Evolutionary conservation across 1,140 invertebrate species (phyloP).

Genomic region (Triops longicaudatus): DNA sequence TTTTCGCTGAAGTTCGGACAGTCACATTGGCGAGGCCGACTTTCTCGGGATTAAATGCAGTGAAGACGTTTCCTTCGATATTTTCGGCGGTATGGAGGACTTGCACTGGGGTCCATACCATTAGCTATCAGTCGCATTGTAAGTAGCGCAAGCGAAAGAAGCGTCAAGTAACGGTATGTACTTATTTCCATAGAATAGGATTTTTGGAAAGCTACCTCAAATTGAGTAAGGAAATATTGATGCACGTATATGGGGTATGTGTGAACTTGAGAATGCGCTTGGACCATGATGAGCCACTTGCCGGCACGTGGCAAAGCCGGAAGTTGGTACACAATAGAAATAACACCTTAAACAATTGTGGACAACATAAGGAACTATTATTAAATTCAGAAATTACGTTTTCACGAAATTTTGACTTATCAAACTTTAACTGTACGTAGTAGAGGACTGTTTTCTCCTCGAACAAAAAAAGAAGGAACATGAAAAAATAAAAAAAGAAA

Average conservation of each 20-base stretch:
- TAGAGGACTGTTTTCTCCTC: too few species aligned
- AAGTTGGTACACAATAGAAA: constrained; percentile 38
- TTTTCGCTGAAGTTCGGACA: constrained; percentile 34
- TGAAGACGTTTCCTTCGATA: constrained; percentile 31
- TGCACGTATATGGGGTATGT: constrained; percentile 43
- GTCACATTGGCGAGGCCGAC: constrained; percentile 39
- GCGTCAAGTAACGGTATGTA: too few species aligned
- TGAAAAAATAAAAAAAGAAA: too few species aligned
- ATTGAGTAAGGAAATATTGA: constrained; percentile 42
- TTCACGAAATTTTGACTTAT: too few species aligned
- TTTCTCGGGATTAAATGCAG: constrained; percentile 38
- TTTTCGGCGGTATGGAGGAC: neutral
- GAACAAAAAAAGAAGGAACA: too few species aligned
- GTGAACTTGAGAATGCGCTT: constrained; percentile 42
- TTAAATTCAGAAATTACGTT: too few species aligned
- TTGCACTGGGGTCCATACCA: constrained; percentile 11
- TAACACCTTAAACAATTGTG: constrained; percentile 36
- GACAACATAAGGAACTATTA: neutral
- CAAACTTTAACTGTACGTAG: too few species aligned
- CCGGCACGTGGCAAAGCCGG: constrained; percentile 41
- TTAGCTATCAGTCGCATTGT: neutral
- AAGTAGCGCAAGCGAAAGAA: too few species aligned
- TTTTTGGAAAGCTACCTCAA: constrained; percentile 38
- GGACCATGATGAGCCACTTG: constrained; percentile 43
- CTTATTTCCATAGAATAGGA: neutral